A percentile compares a stretch with the other conserved stretches of the same genome.
Evolutionary conservation across 2,888 invertebrate genomes (phyloP).

Genomic region (Adelognathus sp.): DNA sequence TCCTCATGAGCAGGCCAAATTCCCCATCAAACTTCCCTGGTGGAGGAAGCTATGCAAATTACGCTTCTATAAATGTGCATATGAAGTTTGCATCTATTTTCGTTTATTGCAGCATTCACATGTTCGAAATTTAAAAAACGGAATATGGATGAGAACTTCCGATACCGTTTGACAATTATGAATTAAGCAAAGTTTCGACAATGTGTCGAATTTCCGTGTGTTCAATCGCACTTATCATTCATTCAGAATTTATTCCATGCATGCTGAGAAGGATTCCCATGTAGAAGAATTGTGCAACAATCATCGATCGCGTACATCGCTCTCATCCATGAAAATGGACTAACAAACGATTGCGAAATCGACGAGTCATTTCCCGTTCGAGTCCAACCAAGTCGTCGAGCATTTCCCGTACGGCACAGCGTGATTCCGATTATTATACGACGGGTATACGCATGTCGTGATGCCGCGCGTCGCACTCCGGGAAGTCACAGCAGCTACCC

Average conservation of each 20-base stretch:
- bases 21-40: no score
- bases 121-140: no score
- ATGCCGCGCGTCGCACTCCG: constrained; percentile 11
- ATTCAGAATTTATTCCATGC: background rate
- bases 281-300: constrained; percentile 13
- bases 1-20: no score
- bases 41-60: no score
- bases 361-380: constrained; percentile 71
- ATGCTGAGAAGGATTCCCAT: constrained; percentile 16
- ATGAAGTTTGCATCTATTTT: no score
- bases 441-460: background rate
- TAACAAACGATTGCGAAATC: constrained; percentile 74
- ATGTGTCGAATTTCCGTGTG: no score
- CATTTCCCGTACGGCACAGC: constrained; percentile 62
- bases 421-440: constrained; percentile 63
- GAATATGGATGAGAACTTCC: no score
- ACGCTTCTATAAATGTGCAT: no score
- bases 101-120: no score
- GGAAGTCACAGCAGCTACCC: constrained; percentile 38
- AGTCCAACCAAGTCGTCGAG: constrained; percentile 59
- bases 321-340: constrained; percentile 53
- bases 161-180: no score
- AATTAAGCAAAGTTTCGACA: no score
- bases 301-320: background rate
- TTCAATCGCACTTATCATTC: no score